These are phyloP conservation scores for Lordiphosa clarofinis DNA, from an alignment of 1,140 invertebrate species.

Conservation along the genomic window DNA sequence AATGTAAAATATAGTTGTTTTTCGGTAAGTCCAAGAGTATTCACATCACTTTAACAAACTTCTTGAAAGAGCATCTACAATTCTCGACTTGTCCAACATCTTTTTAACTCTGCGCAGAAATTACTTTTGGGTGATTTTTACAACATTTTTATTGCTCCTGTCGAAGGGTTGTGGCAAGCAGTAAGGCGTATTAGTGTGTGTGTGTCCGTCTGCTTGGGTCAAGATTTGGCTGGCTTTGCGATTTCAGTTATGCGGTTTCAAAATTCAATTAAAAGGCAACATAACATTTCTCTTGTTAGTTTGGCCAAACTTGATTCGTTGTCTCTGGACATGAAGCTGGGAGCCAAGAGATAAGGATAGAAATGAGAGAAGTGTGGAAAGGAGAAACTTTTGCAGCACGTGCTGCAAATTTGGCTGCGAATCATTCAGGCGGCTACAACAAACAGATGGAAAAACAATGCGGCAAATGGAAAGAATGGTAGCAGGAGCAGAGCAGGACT, in stretches of 20 bases:
- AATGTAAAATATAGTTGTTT: too few species aligned
- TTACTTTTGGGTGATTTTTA: slow-evolving; percentile 62
- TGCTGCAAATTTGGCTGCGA: slow-evolving; percentile 66
- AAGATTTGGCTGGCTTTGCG: slow-evolving; percentile 68
- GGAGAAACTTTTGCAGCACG: slow-evolving; percentile 44
- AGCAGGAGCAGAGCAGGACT: slow-evolving; percentile 16
- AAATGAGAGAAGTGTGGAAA: slow-evolving; percentile 8
- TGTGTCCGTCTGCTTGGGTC: slow-evolving; percentile 32
- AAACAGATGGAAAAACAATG: slow-evolving; percentile 71
- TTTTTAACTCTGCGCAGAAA: slow-evolving; percentile 31
- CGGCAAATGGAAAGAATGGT: slow-evolving; percentile 38
- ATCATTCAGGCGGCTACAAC: slow-evolving; percentile 63
- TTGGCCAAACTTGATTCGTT: slow-evolving; percentile 24
- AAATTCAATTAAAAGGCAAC: slow-evolving; percentile 76
- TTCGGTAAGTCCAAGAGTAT: too few species aligned
- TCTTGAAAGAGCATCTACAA: slow-evolving; percentile 14
- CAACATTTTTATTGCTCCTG: slow-evolving; percentile 70
- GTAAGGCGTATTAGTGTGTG: slow-evolving; percentile 10
- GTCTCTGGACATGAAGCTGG: slow-evolving; percentile 6
- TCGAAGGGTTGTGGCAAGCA: slow-evolving; percentile 45
- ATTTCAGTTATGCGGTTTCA: slow-evolving; percentile 74
- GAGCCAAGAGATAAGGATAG: slow-evolving; percentile 19
- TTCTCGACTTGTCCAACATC: neutral
- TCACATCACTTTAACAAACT: too few species aligned
- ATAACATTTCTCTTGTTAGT: slow-evolving; percentile 54